Base-by-base conservation (phyloP, 2,797 vertebrate genomes). In the Helarctos malayanus region DNA sequence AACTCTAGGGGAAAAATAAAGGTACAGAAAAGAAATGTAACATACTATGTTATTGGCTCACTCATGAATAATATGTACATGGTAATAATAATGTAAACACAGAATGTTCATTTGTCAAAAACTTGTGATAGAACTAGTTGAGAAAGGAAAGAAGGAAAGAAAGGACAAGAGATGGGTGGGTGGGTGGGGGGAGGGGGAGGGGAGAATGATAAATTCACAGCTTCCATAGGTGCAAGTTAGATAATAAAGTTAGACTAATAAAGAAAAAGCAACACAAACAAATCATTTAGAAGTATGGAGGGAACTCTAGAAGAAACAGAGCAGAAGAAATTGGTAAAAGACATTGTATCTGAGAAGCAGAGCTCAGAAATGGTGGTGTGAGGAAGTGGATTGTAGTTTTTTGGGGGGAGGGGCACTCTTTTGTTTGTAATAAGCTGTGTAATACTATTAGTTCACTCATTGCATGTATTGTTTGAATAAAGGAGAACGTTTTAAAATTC, bases 1-100 rank as follows among this genome's bases (percentile, higher is more conserved):
- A 92, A 94, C 82, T 84, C 69, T 27, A 85, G n/a, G 61, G 65
- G 65, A 38, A 78, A 93, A 91, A 69, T 83, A 65, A 91, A 68
- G 23, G 14, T 83, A 71, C n/a, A 73, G 3, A 45, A 65, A 92
- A 78, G 29, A 18, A 69, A 76, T 79, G 23, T 63, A 52, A 79
- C 45, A 85, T 56, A 87, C 45, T 32, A 35, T 76, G 59, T 25
- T 56, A 65, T 63, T 91, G 68, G 59, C 32, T 92, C 29, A 14
- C 32, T 29, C 19, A 45, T 71, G 35, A 95, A 41, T 45, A 82
- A 69, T 78, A 76, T 78, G 79, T 91, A 57, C 27, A 35, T 29
- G 79, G 18, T 61, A 90, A 68, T 45, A 81, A 78, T 47, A 93
- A 71, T 19, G 29, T 83, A 79, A 91, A 79, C 8, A 94, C 35